phyloP scores from a whole-genome alignment of 2,888 invertebrate species.

The Stenolophus ochropezus region DNA sequence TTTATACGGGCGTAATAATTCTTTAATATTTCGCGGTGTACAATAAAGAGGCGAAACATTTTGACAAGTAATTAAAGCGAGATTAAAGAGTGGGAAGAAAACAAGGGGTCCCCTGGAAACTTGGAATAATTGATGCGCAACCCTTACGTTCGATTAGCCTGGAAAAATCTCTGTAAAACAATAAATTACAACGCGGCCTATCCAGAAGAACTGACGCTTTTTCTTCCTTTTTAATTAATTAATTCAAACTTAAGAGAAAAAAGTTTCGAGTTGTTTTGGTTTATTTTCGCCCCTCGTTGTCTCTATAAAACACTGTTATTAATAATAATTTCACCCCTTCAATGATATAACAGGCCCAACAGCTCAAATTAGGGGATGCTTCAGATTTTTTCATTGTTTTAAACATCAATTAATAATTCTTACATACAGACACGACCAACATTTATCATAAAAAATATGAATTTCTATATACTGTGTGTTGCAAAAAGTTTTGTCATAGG shows the following conservation, averaged over 20 bases:
- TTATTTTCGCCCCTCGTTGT: conserved; percentile 23
- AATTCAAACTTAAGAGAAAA: conserved; percentile 51
- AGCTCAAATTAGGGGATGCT: conserved; percentile 5
- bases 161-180: conserved; percentile 57
- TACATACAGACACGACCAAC: too few species aligned
- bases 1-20: conserved; percentile 2
- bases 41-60: conserved; percentile 13
- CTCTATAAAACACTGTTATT: conserved; percentile 43
- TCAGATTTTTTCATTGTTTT: conserved; percentile 2
- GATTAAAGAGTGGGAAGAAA: conserved; percentile 30
- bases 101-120: neutral
- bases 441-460: too few species aligned
- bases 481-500: too few species aligned
- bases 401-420: too few species aligned
- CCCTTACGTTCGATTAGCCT: conserved; percentile 57
- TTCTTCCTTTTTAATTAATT: conserved; percentile 56
- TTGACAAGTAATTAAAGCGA: conserved; percentile 48
- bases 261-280: conserved; percentile 47
- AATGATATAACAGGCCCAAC: conserved; percentile 4
- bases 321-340: conserved; percentile 55
- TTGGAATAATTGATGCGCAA: conserved; percentile 54
- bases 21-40: conserved; percentile 22
- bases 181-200: conserved; percentile 47
- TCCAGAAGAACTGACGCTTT: conserved; percentile 22
- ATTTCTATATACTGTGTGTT: too few species aligned